Conservation (phyloP, 2,888 invertebrate species). For the Yponomeuta malinellus region DNA sequence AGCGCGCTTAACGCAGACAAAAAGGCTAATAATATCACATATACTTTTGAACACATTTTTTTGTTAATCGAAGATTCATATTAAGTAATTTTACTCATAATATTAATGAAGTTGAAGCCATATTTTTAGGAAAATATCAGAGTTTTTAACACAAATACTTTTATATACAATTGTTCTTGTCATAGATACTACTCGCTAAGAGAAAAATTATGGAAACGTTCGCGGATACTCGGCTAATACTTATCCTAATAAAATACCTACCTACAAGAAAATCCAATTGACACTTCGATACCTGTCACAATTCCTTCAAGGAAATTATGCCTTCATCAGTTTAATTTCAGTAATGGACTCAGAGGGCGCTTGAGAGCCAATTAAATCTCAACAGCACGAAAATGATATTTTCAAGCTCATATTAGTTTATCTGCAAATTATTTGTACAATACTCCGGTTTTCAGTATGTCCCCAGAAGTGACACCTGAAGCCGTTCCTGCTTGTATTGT, state of each 20-base stretch:
- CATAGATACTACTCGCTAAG: not conserved
- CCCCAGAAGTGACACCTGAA: no score
- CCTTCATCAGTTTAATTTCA: not conserved
- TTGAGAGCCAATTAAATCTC: no score
- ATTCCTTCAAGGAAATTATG: not conserved
- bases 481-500: not conserved
- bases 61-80: conserved; percentile 9
- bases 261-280: not conserved
- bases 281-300: not conserved
- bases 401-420: no score
- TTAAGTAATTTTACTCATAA: not conserved
- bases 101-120: not conserved
- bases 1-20: not conserved
- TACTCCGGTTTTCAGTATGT: no score
- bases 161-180: not conserved
- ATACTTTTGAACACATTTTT: not conserved
- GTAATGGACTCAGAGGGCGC: no score
- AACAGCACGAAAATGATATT: no score
- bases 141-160: no score
- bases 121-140: no score
- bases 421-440: no score
- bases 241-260: not conserved
- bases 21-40: not conserved
- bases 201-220: not conserved
- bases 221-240: no score